These are phyloP conservation scores for Orchestia grillus DNA, from an alignment of 1,140 invertebrate genomes.

Conservation along the genomic window DNA sequence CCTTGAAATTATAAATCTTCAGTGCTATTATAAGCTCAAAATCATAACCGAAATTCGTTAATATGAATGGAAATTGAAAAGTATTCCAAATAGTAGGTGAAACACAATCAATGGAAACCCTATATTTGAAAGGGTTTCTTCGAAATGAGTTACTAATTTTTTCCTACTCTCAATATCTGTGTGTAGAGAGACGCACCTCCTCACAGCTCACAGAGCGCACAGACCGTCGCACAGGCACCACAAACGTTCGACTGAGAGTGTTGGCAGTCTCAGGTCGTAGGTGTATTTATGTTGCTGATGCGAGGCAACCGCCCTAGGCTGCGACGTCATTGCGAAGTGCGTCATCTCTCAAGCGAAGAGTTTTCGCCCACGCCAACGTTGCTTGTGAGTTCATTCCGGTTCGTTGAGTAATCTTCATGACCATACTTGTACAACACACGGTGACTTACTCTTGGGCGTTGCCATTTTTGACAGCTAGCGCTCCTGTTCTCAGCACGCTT, in stretches of 20 bases:
- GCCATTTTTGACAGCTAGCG: not conserved
- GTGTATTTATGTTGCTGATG: not conserved
- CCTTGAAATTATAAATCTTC: too few relatives aligned
- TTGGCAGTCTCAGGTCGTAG: not conserved
- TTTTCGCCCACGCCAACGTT: constrained; percentile 42
- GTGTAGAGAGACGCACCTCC: not conserved
- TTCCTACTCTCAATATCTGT: too few relatives aligned
- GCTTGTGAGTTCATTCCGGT: constrained; percentile 14
- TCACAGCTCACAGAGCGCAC: not conserved
- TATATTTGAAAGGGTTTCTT: too few relatives aligned
- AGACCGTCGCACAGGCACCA: not conserved
- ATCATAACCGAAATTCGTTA: too few relatives aligned
- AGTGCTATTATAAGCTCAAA: too few relatives aligned
- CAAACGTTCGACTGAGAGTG: not conserved
- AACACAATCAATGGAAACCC: too few relatives aligned
- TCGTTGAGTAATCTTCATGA: constrained; percentile 27
- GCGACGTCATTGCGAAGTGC: not conserved
- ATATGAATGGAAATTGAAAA: too few relatives aligned
- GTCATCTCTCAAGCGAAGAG: not conserved
- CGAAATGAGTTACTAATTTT: too few relatives aligned
- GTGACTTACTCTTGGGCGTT: not conserved
- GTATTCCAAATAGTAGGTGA: too few relatives aligned
- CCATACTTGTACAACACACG: not conserved
- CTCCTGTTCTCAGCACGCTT: not conserved
- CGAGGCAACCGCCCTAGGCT: not conserved